Evolutionary conservation across 2,797 vertebrate species (phyloP), one percentile per base, ranked within the genome.

Genomic region (Toxotes lorentzi): DNA sequence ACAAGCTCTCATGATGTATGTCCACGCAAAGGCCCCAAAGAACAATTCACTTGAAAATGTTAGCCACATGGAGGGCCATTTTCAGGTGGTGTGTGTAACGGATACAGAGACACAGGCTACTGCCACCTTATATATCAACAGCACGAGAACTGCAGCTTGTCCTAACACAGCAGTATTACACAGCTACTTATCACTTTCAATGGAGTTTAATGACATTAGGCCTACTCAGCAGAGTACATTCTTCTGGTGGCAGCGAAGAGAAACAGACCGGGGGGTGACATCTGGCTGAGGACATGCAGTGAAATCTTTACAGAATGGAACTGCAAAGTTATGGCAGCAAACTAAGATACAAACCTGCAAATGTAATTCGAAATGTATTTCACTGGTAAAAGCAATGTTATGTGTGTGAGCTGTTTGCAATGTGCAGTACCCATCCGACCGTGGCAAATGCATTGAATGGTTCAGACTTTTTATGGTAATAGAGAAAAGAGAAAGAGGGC

Each of bases 181-280:
- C 56, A 24, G 73, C 70, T 58, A 79, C 78, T 80, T 34, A 70
- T 87, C 78, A 87, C 73, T 72, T 82, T 79, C 75, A 87, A 87
- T 77, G 78, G 79, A 73, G 77, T 78, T 74, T 76, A 80, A 80
- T 71, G 78, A 43, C 63, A 70, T 48, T 47, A 38, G 12, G 53
- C 40, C 47, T 1, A 54, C 71, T 74, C 68, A 81, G 79, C 79
- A 71, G 48, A 77, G 48, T 48, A 24, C 62, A 59, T 17, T 56
- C 53, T 58, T 16, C 14, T 43, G 30, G 48, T 50, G 34, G 64
- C 58, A 40, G 35, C 5, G 71, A 68, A 50, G 63, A 48, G 64
- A 58, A 40, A 34, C 57, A 73, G 50, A 56, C 76, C 68, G 35
- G 43, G 32, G 23, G 5, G 35, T 17, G 63, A 56, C 70, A 82